Conservation (phyloP, 2,888 invertebrate genomes). For the Terebella lapidaria region DNA sequence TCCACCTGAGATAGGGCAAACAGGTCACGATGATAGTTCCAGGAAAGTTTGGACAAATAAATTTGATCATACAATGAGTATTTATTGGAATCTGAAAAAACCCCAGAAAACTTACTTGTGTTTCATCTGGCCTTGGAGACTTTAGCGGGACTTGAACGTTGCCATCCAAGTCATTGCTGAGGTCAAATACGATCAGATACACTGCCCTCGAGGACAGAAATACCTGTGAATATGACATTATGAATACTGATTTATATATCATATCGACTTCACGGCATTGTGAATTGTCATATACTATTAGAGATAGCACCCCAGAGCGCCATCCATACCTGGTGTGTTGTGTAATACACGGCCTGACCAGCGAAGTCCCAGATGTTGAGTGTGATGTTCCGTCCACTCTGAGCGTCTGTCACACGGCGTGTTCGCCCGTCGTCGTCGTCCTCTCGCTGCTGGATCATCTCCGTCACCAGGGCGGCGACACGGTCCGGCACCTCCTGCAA, state of each 20-base stretch:
- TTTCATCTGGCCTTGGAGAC: background rate
- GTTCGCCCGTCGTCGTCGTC: background rate
- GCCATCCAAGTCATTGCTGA: constrained; percentile 41
- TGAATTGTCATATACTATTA: background rate
- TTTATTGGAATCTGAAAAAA: no score
- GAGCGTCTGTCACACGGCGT: background rate
- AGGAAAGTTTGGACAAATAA: background rate
- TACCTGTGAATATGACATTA: constrained; percentile 42
- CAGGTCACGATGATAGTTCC: no score
- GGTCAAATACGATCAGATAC: constrained; percentile 52
- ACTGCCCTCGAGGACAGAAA: constrained; percentile 51
- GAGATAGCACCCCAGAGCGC: background rate
- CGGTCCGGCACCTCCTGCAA: constrained; percentile 39
- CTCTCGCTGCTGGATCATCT: constrained; percentile 34
- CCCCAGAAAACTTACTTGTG: no score
- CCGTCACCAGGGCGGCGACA: constrained; percentile 44
- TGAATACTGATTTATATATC: no score
- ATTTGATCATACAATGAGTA: no score
- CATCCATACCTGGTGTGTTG: constrained; percentile 42
- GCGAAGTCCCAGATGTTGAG: constrained; percentile 52
- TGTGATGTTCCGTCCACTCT: constrained; percentile 27
- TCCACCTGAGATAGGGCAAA: background rate
- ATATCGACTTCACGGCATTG: background rate
- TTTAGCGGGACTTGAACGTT: background rate
- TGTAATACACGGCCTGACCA: constrained; percentile 46